Evolutionary conservation across 1,140 invertebrate species (phyloP).

Genomic region (Drosophila prosaltans): DNA sequence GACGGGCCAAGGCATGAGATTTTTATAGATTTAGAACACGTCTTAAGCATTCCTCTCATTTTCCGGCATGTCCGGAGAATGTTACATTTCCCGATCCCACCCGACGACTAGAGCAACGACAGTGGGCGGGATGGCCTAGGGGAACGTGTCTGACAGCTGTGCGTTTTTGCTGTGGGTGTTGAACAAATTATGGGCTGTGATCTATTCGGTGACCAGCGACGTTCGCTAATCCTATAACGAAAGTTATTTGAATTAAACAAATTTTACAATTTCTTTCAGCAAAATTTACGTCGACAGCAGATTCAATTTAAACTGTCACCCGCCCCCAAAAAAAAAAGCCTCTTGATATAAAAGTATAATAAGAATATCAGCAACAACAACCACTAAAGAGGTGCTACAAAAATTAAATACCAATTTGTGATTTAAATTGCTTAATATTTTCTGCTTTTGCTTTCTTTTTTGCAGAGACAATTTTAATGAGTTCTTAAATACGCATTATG

Average conservation of each 20-base stretch:
- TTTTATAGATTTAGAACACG: constrained; percentile 61
- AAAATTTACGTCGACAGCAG: background rate
- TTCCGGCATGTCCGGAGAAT: constrained; percentile 18
- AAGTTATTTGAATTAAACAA: background rate
- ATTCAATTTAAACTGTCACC: constrained; percentile 13
- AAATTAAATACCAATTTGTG: constrained; percentile 21
- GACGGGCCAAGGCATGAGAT: constrained; percentile 36
- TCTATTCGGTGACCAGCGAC: background rate
- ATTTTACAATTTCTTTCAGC: constrained; percentile 1
- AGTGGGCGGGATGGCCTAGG: constrained; percentile 14
- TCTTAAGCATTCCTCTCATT: constrained; percentile 35
- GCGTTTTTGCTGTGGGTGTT: constrained; percentile 46
- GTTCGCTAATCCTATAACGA: constrained; percentile 13
- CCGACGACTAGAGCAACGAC: constrained; percentile 10
- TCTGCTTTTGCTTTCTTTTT: background rate
- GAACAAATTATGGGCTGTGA: constrained; percentile 20
- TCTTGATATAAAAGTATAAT: constrained; percentile 13
- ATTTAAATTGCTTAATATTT: constrained; percentile 28
- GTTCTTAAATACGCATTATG: constrained; percentile 44
- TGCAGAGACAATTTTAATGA: constrained; percentile 41
- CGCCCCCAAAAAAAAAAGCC: background rate
- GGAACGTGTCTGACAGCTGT: constrained; percentile 39
- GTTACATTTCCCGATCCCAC: constrained; percentile 44
- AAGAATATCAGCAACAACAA: constrained; percentile 2
- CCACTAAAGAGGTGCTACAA: constrained; percentile 3